Evolutionary conservation across 2,113 vertebrate species (phyloP), one percentile per base, ranked within the genome.

Genomic region (Sus scrofa): DNA sequence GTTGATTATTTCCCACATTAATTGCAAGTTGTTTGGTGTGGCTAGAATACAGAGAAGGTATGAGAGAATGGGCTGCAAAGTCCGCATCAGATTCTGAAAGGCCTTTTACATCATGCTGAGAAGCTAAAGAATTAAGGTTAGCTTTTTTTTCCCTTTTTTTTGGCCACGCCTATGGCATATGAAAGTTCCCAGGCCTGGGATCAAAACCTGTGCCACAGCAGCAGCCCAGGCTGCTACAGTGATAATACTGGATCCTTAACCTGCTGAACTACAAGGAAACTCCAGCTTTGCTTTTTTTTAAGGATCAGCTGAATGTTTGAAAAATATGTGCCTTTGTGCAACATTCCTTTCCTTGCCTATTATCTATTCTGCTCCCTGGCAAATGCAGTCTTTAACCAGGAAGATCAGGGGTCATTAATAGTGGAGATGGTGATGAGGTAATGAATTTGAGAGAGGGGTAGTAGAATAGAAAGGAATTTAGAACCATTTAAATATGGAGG

Each of bases 91-190:
- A 63, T 77, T 93, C 44, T 58, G 34, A 94, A 87, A 95, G 50
- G 32, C 32, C 15, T 79, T 96, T 94, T 75, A 37, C 6, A 73
- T 91, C 67, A 73, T 88, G 85, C 18, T 56, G 52, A 96, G 50
- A 79, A 84, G 44, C 44, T 71, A 60, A 85, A 97, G 65, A 85
- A 81, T 91, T 90, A 79, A 74, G n/a, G 54, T 86, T 89, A 92
- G 54, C 3, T 86, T 96, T 92, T 86, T 62, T 26, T 63, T 74
- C n/a, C n/a, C n/a, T 44, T 44, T 44, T 44, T 44, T 44, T 44
- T 44, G 44, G 44, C 44, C 44, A 44, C 8, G 44, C 44, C 44
- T 44, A 8, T 44, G 44, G 44, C 44, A 8, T 44, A n/a, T 44
- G 44, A 44, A 44, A 44, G 44, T 44, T 44, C 44, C 44, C 44